These are phyloP conservation scores for Bembecia ichneumoniformis DNA, from an alignment of 2,888 invertebrate species.

Conservation along the genomic window DNA sequence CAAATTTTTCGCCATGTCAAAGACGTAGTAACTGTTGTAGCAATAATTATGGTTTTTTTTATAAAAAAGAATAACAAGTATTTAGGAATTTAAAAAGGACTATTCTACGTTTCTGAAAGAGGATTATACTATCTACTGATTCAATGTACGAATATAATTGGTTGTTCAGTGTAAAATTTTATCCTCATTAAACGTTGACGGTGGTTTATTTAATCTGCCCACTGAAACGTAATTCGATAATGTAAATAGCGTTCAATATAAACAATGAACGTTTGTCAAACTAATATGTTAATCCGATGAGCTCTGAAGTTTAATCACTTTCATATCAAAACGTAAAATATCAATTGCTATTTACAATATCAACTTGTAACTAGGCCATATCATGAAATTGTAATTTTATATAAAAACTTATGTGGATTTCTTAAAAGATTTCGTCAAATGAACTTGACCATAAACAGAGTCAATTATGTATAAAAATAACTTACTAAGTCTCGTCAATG, in stretches of 20 bases:
- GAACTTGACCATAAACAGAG: slow-evolving; percentile 42
- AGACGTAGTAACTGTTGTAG: too few species aligned
- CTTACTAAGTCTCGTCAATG: not conserved
- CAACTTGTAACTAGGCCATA: not conserved
- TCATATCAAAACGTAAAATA: not conserved
- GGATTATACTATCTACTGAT: too few species aligned
- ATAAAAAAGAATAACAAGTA: too few species aligned
- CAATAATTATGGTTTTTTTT: too few species aligned
- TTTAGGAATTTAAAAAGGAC: too few species aligned
- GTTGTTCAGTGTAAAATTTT: too few species aligned
- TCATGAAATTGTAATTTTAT: not conserved
- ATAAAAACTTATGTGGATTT: not conserved
- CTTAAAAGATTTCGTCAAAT: not conserved
- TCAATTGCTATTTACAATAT: too few species aligned
- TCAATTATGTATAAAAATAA: slow-evolving; percentile 50
- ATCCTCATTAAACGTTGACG: too few species aligned
- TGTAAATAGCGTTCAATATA: not conserved
- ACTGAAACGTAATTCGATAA: not conserved
- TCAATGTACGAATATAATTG: too few species aligned
- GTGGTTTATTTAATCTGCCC: not conserved
- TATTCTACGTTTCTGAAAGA: too few species aligned
- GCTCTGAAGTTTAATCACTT: not conserved
- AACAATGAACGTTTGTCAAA: not conserved
- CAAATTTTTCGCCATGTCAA: too few species aligned
- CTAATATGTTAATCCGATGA: not conserved